These are phyloP conservation scores for Fregetta grallaria DNA, from an alignment of 2,113 vertebrate species.

Conservation along the genomic window DNA sequence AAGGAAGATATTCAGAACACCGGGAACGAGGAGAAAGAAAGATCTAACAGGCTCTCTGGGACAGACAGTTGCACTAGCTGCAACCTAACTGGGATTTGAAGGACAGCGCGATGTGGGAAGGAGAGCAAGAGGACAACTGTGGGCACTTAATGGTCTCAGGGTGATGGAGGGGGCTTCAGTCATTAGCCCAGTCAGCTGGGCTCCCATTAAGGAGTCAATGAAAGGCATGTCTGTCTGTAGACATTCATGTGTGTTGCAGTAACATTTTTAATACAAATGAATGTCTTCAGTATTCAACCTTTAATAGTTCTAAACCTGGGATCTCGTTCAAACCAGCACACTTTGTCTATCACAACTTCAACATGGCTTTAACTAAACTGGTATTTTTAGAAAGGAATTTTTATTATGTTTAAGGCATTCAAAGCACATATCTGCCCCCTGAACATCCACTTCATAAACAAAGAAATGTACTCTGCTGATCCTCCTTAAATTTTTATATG, in stretches of 20 bases:
- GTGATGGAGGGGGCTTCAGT: not conserved
- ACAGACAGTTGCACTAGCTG: not conserved
- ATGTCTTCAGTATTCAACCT: not conserved
- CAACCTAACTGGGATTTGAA: not conserved
- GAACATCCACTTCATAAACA: not conserved
- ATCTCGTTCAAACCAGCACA: not conserved
- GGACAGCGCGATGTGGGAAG: fast-evolving
- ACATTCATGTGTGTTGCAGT: fast-evolving
- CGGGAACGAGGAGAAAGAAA: not conserved
- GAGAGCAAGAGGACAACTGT: not conserved
- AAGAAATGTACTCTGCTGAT: not conserved
- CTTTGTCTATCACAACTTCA: not conserved
- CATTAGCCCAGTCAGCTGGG: not conserved
- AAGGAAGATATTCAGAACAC: not conserved
- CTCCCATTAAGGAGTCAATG: not conserved
- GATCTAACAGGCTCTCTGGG: not conserved
- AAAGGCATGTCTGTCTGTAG: not conserved
- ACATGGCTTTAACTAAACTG: not conserved
- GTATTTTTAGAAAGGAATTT: not conserved
- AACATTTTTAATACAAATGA: not conserved
- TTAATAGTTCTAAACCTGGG: not conserved
- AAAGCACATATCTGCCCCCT: not conserved
- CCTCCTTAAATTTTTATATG: not conserved
- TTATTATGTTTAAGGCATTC: not conserved
- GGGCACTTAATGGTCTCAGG: not conserved